Evolutionary conservation across 2,888 invertebrate genomes (phyloP).

Genomic region (Protodeltote pygarga): DNA sequence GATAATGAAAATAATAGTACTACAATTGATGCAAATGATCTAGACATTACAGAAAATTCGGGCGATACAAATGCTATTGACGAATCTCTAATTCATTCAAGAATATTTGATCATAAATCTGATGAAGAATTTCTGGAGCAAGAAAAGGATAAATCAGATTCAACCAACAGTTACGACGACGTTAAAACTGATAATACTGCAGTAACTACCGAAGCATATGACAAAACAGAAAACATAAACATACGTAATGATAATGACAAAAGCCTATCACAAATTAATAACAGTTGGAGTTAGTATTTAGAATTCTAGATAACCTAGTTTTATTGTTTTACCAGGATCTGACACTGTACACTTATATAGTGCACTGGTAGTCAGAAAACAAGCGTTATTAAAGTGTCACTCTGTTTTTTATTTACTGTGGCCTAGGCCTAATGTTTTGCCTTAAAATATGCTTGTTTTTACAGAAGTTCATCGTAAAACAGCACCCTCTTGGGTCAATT

Average conservation of each 20-base stretch:
- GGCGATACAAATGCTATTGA: neutral
- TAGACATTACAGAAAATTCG: neutral
- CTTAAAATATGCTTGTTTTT: neutral
- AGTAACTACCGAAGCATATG: neutral
- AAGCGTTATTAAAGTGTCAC: no score
- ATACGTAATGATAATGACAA: neutral
- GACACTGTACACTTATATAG: no score
- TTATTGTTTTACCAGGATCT: no score
- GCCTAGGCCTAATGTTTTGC: neutral
- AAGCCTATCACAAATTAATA: slow-evolving; percentile 7
- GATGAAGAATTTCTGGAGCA: neutral
- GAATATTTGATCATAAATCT: neutral
- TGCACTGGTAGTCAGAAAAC: no score
- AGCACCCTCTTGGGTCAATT: slow-evolving; percentile 37
- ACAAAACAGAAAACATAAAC: neutral
- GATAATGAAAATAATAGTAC: no score
- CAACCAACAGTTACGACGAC: neutral
- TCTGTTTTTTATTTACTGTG: no score
- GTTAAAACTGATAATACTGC: slow-evolving; percentile 1
- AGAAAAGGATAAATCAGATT: neutral
- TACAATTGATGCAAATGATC: no score
- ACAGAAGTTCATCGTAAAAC: slow-evolving; percentile 34
- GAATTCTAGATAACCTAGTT: neutral
- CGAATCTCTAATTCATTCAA: neutral
- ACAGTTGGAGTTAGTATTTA: slow-evolving; percentile 40